phyloP scores from a whole-genome alignment of 2,888 invertebrate genomes.

The Junonia oenone region DNA sequence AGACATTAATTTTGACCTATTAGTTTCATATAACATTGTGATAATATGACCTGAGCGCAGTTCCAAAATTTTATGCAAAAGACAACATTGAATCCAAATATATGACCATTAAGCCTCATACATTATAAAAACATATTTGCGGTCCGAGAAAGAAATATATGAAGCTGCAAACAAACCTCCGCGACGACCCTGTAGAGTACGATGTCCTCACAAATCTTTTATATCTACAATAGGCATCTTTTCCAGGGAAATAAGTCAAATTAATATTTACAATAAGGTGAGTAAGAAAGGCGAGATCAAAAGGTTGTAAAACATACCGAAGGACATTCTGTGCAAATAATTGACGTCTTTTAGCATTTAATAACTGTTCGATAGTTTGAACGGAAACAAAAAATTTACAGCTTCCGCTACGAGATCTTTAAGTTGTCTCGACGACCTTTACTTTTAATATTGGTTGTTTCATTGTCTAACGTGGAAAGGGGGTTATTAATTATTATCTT shows the following conservation, averaged over 20 bases:
- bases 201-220: slow-evolving; percentile 44
- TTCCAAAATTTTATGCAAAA: neutral
- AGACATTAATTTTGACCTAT: neutral
- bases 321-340: slow-evolving; percentile 38
- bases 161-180: slow-evolving; percentile 43
- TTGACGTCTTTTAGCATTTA: slow-evolving; percentile 36
- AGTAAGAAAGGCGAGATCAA: slow-evolving; percentile 19
- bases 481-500: neutral
- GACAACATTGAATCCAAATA: neutral
- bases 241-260: slow-evolving; percentile 32
- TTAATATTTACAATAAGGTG: slow-evolving; percentile 17
- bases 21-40: neutral
- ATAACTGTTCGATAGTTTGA: slow-evolving; percentile 38
- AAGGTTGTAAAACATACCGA: slow-evolving; percentile 25
- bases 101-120: neutral
- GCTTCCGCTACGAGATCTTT: slow-evolving; percentile 49
- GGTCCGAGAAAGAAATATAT: slow-evolving; percentile 38
- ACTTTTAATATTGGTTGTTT: slow-evolving; percentile 31
- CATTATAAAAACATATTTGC: slow-evolving; percentile 27
- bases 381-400: slow-evolving; percentile 47
- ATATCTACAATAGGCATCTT: slow-evolving; percentile 48
- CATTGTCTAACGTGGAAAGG: slow-evolving; percentile 36
- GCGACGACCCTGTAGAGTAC: slow-evolving; percentile 44
- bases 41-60: neutral
- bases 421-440: slow-evolving; percentile 38